Evolutionary conservation across 2,888 invertebrate species (phyloP), one percentile per base, ranked within the genome.

Genomic region (Exocentrus adspersus): DNA sequence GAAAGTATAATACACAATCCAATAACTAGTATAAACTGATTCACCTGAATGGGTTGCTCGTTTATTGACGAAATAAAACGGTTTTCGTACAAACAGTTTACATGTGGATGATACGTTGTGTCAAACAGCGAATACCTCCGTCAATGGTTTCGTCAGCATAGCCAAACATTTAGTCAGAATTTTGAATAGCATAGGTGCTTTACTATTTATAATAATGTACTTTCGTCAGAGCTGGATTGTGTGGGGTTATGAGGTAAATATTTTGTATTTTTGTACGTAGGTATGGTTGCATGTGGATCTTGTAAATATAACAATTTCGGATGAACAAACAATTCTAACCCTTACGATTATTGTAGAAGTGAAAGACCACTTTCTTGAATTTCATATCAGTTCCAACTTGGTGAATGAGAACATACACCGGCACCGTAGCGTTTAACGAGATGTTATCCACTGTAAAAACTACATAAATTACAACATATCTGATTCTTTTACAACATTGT

Each of bases 161-260:
- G n/a, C 12, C 12, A 37, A n/a, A 37, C n/a, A n/a, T 37, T 32
- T 37, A 37, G 37, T 37, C n/a, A 37, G 37, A 37, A 37, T 37
- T 9, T n/a, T 37, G 37, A 37, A 37, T 37, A 37, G 37, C 37
- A 37, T n/a, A 37, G 37, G 37, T 37, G 37, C n/a, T 37, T 37
- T 37, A 37, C 37, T 37, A 37, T 37, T 37, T 37, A 37, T 7
- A 24, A 24, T n/a, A 24, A 5, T 24, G 7, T 37, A 37, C 5
- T n/a, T 12, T 12, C n/a, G n/a, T 12, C 37, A 12, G 37, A n/a
- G 37, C 12, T 5, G 37, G 1, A 37, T 3, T 12, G 12, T 12
- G 37, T 30, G 12, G n/a, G 37, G 10, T 2, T 37, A 37, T 5
- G n/a, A 37, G 3, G 24, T 24, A 24, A 24, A 24, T 24, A 24